A percentile compares a stretch with the other conserved stretches of the same genome.
Evolutionary conservation across 2,797 vertebrate species (phyloP).

Genomic region (Centroberyx gerrardi): DNA sequence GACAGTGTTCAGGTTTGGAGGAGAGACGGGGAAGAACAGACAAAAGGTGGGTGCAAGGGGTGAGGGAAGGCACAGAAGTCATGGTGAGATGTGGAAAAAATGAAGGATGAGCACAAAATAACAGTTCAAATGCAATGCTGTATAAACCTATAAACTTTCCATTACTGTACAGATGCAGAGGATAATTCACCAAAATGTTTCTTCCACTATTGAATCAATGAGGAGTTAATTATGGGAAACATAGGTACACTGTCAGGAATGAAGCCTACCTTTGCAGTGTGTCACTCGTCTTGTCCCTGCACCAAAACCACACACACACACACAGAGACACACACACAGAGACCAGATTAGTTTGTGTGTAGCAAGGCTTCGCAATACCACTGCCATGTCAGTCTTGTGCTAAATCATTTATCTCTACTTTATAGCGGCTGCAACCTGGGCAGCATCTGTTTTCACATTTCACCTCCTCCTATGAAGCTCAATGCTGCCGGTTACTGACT

Average conservation of each 20-base stretch:
- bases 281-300: conserved; percentile 94
- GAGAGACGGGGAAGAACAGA: conserved; percentile 3
- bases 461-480: conserved; percentile 8
- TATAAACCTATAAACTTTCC: neutral
- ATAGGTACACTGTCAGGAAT: conserved; percentile 24
- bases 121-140: conserved; percentile 44
- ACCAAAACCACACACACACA: conserved; percentile 78
- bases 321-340: conserved; percentile 87
- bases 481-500: conserved; percentile 7
- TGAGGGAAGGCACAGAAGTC: conserved; percentile 59
- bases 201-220: too few species aligned
- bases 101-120: conserved; percentile 56
- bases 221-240: too few species aligned
- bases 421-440: neutral
- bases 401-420: conserved; percentile 2
- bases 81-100: conserved; percentile 77
- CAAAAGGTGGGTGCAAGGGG: conserved; percentile 4
- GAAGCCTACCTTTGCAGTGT: conserved; percentile 97
- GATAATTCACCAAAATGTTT: too few species aligned
- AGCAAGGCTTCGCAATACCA: neutral
- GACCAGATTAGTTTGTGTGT: conserved; percentile 72
- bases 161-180: neutral
- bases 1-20: conserved; percentile 16
- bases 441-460: conserved; percentile 35
- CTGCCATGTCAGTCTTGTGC: neutral